These are phyloP conservation scores for Tauraco erythrolophus DNA, from an alignment of 2,113 vertebrate species.

Conservation along the genomic window DNA sequence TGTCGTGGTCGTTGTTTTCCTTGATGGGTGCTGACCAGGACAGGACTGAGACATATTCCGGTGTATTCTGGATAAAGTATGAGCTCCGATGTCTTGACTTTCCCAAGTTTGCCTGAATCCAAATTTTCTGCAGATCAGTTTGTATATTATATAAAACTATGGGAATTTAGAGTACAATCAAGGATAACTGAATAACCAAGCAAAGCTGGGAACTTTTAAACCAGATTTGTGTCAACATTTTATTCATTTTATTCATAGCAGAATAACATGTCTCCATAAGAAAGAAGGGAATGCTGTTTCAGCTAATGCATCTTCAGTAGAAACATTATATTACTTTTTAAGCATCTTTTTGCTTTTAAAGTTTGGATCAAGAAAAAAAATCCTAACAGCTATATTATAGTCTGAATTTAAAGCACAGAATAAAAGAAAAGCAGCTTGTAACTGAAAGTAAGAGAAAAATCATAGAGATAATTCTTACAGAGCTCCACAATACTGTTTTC, in stretches of 20 bases:
- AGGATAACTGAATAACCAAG: not conserved
- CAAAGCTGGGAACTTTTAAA: not conserved
- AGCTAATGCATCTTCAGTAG: not conserved
- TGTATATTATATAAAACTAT: not conserved
- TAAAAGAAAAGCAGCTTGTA: not conserved
- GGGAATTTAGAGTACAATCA: not conserved
- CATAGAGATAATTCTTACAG: not conserved
- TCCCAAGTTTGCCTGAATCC: not conserved
- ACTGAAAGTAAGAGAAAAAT: not conserved
- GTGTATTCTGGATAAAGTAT: not conserved
- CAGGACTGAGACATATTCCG: not conserved
- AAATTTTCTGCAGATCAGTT: not conserved
- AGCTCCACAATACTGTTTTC: not conserved
- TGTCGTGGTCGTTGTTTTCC: not conserved
- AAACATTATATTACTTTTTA: not conserved
- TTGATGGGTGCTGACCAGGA: not conserved
- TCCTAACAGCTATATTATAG: not conserved
- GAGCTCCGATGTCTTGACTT: not conserved
- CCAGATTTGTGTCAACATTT: not conserved
- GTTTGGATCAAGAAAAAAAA: not conserved
- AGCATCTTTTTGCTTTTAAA: not conserved
- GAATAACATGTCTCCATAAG: not conserved
- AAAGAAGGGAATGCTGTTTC: conserved; percentile 7
- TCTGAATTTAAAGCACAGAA: not conserved
- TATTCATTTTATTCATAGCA: not conserved